Percentiles rank a stretch among this genome's conserved stretches.
Evolutionary conservation across 2,888 invertebrate species (phyloP).

Genomic region (Adelognathus sp.): DNA sequence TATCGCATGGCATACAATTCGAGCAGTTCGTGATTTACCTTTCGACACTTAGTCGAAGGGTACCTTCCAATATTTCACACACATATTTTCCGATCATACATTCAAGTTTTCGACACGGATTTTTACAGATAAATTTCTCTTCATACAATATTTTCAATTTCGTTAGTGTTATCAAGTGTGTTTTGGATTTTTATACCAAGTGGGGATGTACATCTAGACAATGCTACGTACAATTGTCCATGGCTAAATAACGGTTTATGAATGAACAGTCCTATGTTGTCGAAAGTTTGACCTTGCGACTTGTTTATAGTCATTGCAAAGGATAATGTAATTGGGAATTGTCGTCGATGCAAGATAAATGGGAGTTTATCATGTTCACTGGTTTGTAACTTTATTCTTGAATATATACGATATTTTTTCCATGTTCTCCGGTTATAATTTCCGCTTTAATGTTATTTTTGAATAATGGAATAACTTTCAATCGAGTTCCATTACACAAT

Average conservation of each 20-base stretch:
- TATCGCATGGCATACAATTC: no score
- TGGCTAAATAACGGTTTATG: not conserved
- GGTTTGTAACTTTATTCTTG: not conserved
- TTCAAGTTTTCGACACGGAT: no score
- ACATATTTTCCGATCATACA: no score
- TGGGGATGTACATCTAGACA: not conserved
- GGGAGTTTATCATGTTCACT: not conserved
- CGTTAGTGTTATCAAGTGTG: not conserved
- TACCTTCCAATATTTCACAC: no score
- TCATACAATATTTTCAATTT: not conserved
- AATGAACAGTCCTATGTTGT: not conserved
- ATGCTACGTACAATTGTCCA: not conserved
- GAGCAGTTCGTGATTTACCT: no score
- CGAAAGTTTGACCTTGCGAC: not conserved
- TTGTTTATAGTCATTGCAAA: slow-evolving; percentile 10
- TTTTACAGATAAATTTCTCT: not conserved
- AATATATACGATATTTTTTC: not conserved
- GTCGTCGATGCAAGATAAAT: not conserved
- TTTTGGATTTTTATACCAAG: not conserved
- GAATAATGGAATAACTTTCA: not conserved
- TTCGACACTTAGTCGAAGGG: no score
- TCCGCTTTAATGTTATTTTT: not conserved
- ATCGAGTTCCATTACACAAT: slow-evolving; percentile 1
- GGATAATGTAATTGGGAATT: not conserved
- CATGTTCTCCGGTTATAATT: not conserved